Conservation (phyloP, 2,113 vertebrate species). For the Notothenia coriiceps region DNA sequence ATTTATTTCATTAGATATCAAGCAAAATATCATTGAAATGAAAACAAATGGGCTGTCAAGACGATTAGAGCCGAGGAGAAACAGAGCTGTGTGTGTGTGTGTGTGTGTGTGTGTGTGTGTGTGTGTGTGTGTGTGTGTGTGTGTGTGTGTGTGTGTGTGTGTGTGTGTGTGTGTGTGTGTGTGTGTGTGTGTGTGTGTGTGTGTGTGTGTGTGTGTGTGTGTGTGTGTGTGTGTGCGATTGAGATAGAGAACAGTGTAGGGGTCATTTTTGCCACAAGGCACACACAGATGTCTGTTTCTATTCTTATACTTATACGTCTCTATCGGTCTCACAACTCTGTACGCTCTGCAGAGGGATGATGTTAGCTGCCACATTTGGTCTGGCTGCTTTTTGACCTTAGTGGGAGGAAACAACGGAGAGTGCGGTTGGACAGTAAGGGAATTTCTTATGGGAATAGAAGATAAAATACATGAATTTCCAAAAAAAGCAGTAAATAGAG, state of each 20-base stretch:
- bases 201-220: background rate
- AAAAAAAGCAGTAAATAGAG: no score
- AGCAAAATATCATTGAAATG: constrained; percentile 78
- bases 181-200: constrained; percentile 5
- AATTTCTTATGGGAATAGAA: no score
- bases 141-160: background rate
- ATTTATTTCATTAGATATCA: constrained; percentile 81
- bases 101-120: background rate
- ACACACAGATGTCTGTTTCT: background rate
- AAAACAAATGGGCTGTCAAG: constrained; percentile 83
- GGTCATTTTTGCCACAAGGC: background rate
- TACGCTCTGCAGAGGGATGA: background rate
- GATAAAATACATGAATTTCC: no score
- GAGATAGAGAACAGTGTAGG: background rate
- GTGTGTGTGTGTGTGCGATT: background rate
- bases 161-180: constrained; percentile 10
- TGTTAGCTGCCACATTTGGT: background rate
- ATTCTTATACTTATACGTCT: background rate
- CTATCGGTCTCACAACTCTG: background rate
- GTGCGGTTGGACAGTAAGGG: no score
- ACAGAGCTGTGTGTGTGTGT: constrained; percentile 12
- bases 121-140: background rate
- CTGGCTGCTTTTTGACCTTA: background rate
- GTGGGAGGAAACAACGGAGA: background rate
- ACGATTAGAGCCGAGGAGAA: constrained; percentile 47